Evolutionary conservation across 2,797 vertebrate species (phyloP).

Genomic region (Mormyrus hasselquistii): DNA sequence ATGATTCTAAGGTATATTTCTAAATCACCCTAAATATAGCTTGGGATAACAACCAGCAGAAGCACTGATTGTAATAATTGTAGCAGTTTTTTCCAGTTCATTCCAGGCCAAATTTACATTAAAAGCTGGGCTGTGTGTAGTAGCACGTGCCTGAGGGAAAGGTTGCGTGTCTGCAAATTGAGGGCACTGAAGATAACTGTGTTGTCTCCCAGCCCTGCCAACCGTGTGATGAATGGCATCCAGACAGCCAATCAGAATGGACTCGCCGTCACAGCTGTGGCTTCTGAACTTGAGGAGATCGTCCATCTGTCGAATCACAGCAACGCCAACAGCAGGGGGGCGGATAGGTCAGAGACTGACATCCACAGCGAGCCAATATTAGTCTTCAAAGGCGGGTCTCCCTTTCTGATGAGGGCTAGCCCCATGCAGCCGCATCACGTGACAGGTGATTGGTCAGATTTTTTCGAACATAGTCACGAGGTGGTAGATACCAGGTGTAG

Average conservation of each 20-base stretch:
- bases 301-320: constrained; percentile 58
- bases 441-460: constrained; percentile 66
- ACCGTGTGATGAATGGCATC: constrained; percentile 70
- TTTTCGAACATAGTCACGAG: neutral
- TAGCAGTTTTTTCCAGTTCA: neutral
- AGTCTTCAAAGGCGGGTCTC: constrained; percentile 75
- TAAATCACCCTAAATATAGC: neutral
- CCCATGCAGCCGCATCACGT: constrained; percentile 83
- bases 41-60: neutral
- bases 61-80: neutral
- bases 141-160: neutral
- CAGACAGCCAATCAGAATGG: constrained; percentile 77
- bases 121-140: neutral
- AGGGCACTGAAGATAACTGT: neutral
- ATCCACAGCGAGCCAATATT: constrained; percentile 64
- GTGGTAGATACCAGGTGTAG: neutral
- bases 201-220: constrained; percentile 27
- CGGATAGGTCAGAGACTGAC: constrained; percentile 41
- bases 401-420: constrained; percentile 82
- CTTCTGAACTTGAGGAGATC: constrained; percentile 54
- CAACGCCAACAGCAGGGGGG: constrained; percentile 43
- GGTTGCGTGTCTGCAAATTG: neutral
- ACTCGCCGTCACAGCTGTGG: constrained; percentile 66
- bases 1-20: neutral
- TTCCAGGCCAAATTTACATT: neutral